phyloP scores from a whole-genome alignment of 2,888 invertebrate genomes.

The Platypus cylindrus region DNA sequence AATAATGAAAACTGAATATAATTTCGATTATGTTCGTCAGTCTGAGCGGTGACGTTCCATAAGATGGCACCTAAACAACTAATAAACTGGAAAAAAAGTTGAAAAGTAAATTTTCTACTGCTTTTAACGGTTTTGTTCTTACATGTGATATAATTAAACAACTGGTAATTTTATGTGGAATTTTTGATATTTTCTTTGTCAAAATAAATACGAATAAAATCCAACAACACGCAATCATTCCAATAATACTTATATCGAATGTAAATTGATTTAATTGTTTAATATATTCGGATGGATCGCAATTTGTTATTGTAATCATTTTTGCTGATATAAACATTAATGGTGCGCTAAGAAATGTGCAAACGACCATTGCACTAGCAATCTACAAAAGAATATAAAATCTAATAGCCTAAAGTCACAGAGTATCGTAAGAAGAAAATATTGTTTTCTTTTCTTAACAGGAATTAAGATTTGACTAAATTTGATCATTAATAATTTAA shows the following conservation, averaged over 20 bases:
- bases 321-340: constrained; percentile 92
- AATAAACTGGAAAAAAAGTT: constrained; percentile 41
- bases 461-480: neutral
- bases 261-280: constrained; percentile 66
- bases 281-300: constrained; percentile 58
- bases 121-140: constrained; percentile 17
- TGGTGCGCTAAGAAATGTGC: constrained; percentile 88
- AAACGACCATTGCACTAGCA: constrained; percentile 87
- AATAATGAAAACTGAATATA: constrained; percentile 66
- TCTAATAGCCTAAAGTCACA: neutral
- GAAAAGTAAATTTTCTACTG: constrained; percentile 7
- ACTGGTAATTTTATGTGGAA: constrained; percentile 73
- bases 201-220: constrained; percentile 58
- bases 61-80: constrained; percentile 62
- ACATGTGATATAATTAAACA: constrained; percentile 74
- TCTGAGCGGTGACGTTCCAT: constrained; percentile 50
- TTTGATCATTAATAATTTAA: constrained; percentile 8
- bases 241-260: constrained; percentile 71
- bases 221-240: constrained; percentile 68
- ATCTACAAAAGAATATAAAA: constrained; percentile 41
- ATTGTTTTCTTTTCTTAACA: neutral
- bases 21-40: constrained; percentile 47
- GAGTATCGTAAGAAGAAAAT: too few relatives aligned
- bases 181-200: constrained; percentile 61
- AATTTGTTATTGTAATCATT: constrained; percentile 69